Percentiles rank a stretch among this genome's conserved stretches.
Conservation (phyloP, 1,140 invertebrate species). For the Nylanderia fulva region DNA sequence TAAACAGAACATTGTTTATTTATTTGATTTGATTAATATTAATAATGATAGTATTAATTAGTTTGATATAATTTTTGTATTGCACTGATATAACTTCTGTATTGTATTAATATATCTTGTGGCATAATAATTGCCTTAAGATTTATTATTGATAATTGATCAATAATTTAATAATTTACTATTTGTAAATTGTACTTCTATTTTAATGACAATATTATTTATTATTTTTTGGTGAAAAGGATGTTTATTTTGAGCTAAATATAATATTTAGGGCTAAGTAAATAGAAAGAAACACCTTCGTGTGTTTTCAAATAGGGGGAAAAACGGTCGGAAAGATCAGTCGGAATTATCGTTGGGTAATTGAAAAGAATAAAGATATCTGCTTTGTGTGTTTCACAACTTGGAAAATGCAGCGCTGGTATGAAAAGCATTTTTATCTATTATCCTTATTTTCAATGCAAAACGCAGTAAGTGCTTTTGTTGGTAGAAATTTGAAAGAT, state of each 20-base stretch:
- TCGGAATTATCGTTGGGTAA: not conserved
- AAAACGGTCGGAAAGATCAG: not conserved
- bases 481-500: not conserved
- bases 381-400: not conserved
- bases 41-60: not conserved
- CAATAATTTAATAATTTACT: too few relatives aligned
- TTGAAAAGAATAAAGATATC: slow-evolving; percentile 2
- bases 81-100: too few relatives aligned
- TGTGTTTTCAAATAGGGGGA: not conserved
- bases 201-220: too few relatives aligned
- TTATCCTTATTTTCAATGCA: not conserved
- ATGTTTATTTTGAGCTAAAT: not conserved
- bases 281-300: not conserved
- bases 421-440: not conserved
- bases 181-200: too few relatives aligned
- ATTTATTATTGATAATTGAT: not conserved
- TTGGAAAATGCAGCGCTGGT: not conserved
- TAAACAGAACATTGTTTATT: not conserved
- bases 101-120: not conserved
- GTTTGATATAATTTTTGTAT: not conserved
- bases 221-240: too few relatives aligned
- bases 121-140: not conserved
- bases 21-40: not conserved
- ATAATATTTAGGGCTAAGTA: not conserved
- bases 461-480: not conserved